A percentile compares a stretch with the other conserved stretches of the same genome.
These are phyloP conservation scores for Drosophila tristis DNA, from an alignment of 1,140 invertebrate species.

Conservation along the genomic window DNA sequence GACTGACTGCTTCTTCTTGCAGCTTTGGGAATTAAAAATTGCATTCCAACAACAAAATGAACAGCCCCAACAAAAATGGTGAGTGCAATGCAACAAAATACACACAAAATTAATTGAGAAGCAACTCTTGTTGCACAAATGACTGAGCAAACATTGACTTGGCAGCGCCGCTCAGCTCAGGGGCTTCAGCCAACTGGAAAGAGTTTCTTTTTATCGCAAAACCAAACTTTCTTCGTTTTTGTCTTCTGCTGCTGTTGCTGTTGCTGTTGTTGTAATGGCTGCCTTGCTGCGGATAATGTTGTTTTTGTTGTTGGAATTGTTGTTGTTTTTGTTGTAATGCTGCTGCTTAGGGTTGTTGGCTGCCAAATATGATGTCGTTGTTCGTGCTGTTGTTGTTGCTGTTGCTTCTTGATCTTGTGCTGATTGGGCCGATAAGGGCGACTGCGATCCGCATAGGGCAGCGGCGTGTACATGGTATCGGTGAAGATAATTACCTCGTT, in stretches of 20 bases:
- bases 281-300: conserved; percentile 32
- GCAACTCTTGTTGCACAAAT: conserved; percentile 43
- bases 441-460: conserved; percentile 69
- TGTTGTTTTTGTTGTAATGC: conserved; percentile 36
- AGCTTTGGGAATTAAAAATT: too few relatives aligned
- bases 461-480: conserved; percentile 78
- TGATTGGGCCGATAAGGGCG: conserved; percentile 61
- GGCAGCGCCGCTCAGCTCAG: not conserved
- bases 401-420: conserved; percentile 34
- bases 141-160: conserved; percentile 62
- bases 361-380: conserved; percentile 31
- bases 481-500: conserved; percentile 84
- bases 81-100: conserved; percentile 35
- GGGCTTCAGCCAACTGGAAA: conserved; percentile 74
- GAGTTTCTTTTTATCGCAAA: conserved; percentile 83
- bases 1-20: too few relatives aligned
- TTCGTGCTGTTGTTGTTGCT: conserved; percentile 15
- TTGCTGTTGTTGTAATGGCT: conserved; percentile 31
- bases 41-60: too few relatives aligned
- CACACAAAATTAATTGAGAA: conserved; percentile 49
- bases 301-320: conserved; percentile 23
- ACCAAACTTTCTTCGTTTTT: conserved; percentile 82
- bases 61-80: not conserved
- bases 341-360: conserved; percentile 48
- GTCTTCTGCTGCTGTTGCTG: conserved; percentile 32